Percentiles rank a stretch among this genome's conserved stretches.
Conservation (phyloP, 2,888 invertebrate genomes). For the Merodon equestris region DNA sequence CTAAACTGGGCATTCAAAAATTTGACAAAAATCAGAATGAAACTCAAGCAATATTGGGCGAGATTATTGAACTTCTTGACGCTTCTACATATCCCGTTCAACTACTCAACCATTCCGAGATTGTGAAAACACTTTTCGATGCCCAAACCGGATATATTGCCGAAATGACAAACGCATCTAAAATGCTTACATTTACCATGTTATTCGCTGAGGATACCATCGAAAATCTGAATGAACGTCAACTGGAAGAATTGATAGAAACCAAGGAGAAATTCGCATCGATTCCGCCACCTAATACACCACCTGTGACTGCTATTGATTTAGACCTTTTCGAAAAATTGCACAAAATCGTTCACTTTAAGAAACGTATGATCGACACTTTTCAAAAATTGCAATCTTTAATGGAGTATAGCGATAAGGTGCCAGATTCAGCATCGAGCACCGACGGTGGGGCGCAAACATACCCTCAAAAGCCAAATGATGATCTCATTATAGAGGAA, state of each 20-base stretch:
- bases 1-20: slow-evolving; percentile 70
- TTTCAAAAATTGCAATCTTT: slow-evolving; percentile 74
- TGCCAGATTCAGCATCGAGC: background rate
- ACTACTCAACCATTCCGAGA: slow-evolving; percentile 10
- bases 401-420: slow-evolving; percentile 69
- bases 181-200: slow-evolving; percentile 50
- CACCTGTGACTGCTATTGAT: slow-evolving; percentile 23
- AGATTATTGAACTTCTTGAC: slow-evolving; percentile 36
- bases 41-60: slow-evolving; percentile 25
- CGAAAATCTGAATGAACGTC: background rate
- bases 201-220: slow-evolving; percentile 31
- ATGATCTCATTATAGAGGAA: slow-evolving; percentile 21
- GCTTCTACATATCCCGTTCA: background rate
- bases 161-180: slow-evolving; percentile 33
- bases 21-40: slow-evolving; percentile 69
- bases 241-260: background rate
- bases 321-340: slow-evolving; percentile 72
- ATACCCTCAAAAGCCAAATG: background rate
- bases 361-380: slow-evolving; percentile 74
- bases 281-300: background rate
- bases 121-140: slow-evolving; percentile 24
- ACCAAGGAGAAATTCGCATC: slow-evolving; percentile 14
- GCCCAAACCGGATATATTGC: slow-evolving; percentile 42
- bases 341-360: slow-evolving; percentile 72
- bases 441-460: background rate